Evolutionary conservation across 2,888 invertebrate species (phyloP).

Genomic region (Patella ulyssiponensis): DNA sequence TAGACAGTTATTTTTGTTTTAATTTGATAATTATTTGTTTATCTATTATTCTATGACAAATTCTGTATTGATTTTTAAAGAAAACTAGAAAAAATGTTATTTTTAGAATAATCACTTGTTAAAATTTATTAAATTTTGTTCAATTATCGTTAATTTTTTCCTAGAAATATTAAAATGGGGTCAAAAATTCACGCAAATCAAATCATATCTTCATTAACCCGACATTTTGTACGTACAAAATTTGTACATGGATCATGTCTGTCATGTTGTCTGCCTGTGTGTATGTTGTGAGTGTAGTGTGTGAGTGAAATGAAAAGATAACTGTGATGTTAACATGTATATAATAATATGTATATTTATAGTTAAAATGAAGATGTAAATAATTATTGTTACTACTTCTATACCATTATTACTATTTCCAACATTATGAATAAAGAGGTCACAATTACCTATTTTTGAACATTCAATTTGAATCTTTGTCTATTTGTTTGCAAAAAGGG

Average conservation of each 20-base stretch:
- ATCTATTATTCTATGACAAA: too few species aligned
- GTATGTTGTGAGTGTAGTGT: background rate
- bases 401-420: constrained; percentile 56
- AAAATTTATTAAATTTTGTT: too few species aligned
- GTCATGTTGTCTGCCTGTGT: background rate
- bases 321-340: constrained; percentile 54
- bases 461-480: constrained; percentile 26
- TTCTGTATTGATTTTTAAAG: too few species aligned
- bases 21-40: too few species aligned
- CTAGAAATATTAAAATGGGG: background rate
- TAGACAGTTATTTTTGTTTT: too few species aligned
- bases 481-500: constrained; percentile 11
- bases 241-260: background rate
- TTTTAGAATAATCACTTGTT: too few species aligned
- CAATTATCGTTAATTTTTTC: too few species aligned
- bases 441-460: constrained; percentile 63
- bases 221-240: background rate
- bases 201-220: constrained; percentile 1
- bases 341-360: constrained; percentile 59
- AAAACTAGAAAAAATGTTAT: too few species aligned
- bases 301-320: constrained; percentile 22
- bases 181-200: background rate
- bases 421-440: constrained; percentile 59
- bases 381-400: constrained; percentile 53
- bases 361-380: constrained; percentile 45